Evolutionary conservation across 2,113 vertebrate genomes (phyloP), one percentile per base, ranked within the genome.

Genomic region (Bubo blakistoni): DNA sequence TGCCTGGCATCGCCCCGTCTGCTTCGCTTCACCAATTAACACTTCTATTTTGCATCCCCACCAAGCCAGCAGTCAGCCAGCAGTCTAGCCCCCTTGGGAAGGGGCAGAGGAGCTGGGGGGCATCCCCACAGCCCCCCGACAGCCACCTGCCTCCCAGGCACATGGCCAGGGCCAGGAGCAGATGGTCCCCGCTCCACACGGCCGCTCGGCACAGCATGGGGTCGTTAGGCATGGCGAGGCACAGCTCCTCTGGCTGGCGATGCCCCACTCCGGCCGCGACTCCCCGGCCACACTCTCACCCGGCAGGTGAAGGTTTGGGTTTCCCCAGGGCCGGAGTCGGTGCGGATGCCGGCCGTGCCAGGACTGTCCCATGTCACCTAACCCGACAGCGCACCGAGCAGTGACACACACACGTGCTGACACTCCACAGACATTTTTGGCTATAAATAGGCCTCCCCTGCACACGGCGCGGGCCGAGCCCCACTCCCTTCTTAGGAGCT

Each of bases 391-490:
- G 5, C 36, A 38, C 34, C 17, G 44, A 51, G 36, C 7, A 22
- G 88, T 11, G 70, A 91, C 94, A 73, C 29, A 5, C 91, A 94
- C 91, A 95, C 85, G 94, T 92, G 92, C 89, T 95, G 93, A 94
- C 90, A 59, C 79, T 88, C 92, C 79, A 90, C 91, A 91, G 76
- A 85, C 71, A 90, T 96, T 95, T 91, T 81, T 91, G 74, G 88
- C 95, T 97, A 97, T 96, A 97, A 97, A 97, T 97, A 97, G 95
- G 87, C 73, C 92, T 82, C 67, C 78, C 89, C 74, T 73, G 93
- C 3, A 2, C 84, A 38, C 5, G 22, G 90, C 3, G 26, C 29
- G 16, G 42, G 49, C 79, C 8, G 0, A 88, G 57, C 67, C 78
- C 81, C 1, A 0, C 83, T 86, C 73, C 80, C 34, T 79, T 66